Base-by-base conservation (phyloP, 2,113 vertebrate genomes). In the Apus apus region DNA sequence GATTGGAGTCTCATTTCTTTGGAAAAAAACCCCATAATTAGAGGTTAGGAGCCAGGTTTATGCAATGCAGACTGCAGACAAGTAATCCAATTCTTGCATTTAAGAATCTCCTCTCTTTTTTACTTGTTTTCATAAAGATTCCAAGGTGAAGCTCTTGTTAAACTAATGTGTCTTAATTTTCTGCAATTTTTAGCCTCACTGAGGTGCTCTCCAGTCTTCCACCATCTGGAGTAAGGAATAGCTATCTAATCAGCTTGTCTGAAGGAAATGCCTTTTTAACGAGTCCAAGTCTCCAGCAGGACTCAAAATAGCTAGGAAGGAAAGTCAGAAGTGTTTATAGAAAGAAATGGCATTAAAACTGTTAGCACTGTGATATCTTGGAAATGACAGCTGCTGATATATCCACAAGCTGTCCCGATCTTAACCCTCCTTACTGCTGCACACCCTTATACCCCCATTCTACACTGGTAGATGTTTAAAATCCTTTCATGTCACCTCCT, bases 231-330 rank as follows among this genome's bases (percentile, higher is more conserved):
- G 71, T 81, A 96, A 95, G 68, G 70, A 96, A 87, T 13, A 85
- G 91, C 70, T 89, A 96, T 93, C 95, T 97, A 96, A 96, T 95
- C 96, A 87, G 77, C 84, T 78, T 94, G 95, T 96, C 95, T 95
- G 91, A 87, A 93, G 96, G 94, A 97, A 97, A 96, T 96, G 92
- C 92, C 95, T 97, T 92, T 96, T 95, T 92, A 97, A 97, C 94
- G 96, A 95, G 84, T 62, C 94, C 77, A 58, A 91, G 90, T 89
- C 89, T 97, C 91, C 77, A 90, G 81, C 77, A 78, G 80, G 94
- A 94, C 62, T 86, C 85, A 87, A 95, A 97, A 95, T 74, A 94
- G 92, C 89, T 94, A 90, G 77, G 83, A 58, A 89, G 93, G 91
- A 73, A 58, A 96, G 87, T 85, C 72, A 64, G 87, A 92, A 85